These are phyloP conservation scores for Trematocara variabile DNA, from an alignment of 2,113 vertebrate species.

Conservation along the genomic window DNA sequence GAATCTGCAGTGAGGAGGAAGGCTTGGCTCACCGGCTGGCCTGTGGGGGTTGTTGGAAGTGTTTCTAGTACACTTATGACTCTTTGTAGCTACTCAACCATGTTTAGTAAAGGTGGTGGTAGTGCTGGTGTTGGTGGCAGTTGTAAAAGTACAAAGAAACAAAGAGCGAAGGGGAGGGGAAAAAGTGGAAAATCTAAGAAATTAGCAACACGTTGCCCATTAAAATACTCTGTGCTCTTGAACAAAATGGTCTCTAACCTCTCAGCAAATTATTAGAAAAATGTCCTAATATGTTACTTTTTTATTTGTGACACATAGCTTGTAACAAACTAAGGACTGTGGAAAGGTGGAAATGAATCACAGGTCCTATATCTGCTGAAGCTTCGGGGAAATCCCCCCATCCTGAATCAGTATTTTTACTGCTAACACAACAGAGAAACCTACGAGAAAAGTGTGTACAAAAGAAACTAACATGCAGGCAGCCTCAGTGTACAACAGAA, in stretches of 20 bases:
- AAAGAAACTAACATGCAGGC: not conserved
- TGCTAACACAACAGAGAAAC: not conserved
- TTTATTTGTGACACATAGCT: not conserved
- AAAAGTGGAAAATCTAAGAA: not conserved
- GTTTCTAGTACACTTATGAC: constrained; percentile 61
- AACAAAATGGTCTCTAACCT: not conserved
- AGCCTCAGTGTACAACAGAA: constrained; percentile 6
- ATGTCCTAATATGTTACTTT: no score
- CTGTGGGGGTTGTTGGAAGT: not conserved
- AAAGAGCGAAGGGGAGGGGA: not conserved
- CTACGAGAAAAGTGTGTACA: not conserved
- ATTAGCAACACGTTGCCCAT: not conserved
- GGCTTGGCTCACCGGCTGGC: not conserved
- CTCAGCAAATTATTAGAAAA: not conserved
- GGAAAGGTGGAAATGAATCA: constrained; percentile 15
- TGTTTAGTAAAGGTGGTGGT: not conserved
- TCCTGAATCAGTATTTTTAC: not conserved
- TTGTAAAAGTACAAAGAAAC: not conserved
- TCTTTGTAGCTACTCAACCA: constrained; percentile 53
- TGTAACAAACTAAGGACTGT: not conserved
- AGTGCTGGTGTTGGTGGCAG: not conserved
- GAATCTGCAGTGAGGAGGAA: not conserved
- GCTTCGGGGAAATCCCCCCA: not conserved
- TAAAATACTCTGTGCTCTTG: not conserved
- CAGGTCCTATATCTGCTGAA: not conserved